Percentiles rank a stretch among this genome's conserved stretches.
Evolutionary conservation across 2,113 vertebrate species (phyloP).

Genomic region (Cyphomyrus discorhynchus): DNA sequence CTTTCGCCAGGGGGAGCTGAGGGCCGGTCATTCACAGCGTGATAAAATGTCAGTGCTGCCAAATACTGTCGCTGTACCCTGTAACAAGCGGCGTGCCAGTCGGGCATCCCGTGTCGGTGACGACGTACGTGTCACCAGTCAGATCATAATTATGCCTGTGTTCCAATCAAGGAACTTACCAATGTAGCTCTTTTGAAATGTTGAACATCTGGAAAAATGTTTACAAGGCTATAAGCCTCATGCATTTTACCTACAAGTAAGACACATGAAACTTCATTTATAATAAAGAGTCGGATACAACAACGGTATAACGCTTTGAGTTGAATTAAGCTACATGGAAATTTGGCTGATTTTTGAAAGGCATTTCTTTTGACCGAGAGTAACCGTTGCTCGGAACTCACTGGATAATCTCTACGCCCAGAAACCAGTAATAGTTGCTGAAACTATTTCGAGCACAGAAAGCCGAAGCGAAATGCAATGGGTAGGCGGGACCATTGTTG

Average conservation of each 20-base stretch:
- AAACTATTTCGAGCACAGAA: not conserved
- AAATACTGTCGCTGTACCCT: not conserved
- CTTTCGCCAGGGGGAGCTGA: not conserved
- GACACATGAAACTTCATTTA: not conserved
- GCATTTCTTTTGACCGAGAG: not conserved
- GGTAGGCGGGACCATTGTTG: not conserved
- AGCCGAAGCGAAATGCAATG: not conserved
- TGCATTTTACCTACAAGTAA: not conserved
- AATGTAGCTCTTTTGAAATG: not conserved
- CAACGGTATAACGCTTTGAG: not conserved
- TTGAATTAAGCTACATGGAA: not conserved
- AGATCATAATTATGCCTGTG: not conserved
- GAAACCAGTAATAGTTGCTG: not conserved
- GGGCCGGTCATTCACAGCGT: not conserved
- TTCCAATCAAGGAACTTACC: not conserved
- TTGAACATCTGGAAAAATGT: not conserved
- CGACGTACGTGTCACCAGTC: not conserved
- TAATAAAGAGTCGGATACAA: not conserved
- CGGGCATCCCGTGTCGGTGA: not conserved
- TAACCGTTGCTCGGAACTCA: not conserved
- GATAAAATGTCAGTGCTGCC: not conserved
- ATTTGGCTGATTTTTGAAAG: not conserved
- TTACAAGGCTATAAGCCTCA: not conserved
- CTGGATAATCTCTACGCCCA: not conserved
- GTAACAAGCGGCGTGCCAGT: not conserved